Evolutionary conservation across 2,888 invertebrate species (phyloP), one percentile per base, ranked within the genome.

Genomic region (Agelastica alni): DNA sequence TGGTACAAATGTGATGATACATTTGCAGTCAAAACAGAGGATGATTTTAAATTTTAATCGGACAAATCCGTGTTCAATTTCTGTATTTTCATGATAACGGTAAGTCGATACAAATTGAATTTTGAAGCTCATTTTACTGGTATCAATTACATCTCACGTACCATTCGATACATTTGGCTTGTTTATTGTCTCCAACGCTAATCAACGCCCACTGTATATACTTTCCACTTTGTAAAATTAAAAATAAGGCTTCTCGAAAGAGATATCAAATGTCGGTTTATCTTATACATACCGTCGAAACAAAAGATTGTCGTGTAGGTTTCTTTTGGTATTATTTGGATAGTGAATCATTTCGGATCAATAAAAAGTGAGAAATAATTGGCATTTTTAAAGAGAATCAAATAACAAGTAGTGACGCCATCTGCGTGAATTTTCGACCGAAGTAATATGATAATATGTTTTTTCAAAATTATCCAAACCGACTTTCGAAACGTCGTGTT

Each of bases 71-170:
- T n/a, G n/a, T n/a, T 26, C 26, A 6, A 26, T 3, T 9, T 26
- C 26, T 26, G 20, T 14, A 13, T 37, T n/a, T 51, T 39, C 17
- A 37, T 44, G 42, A 36, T 46, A 37, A 53, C 51, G 39, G 60
- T 54, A 53, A 63, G 48, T 42, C 12, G 32, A 58, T 47, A 51
- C 45, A 37, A 14, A 37, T 14, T 52, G 51, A 53, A 51, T 30
- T 59, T 44, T n/a, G 36, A 51, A 44, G 49, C 48, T 59, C 54
- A 59, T 22, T 59, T 56, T 56, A 53, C 59, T n/a, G 56, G 56
- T 53, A 47, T 59, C 34, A 32, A 43, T 59, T 59, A 46, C 59
- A 59, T 26, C 39, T 51, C 59, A 56, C 47, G 56, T 59, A 53
- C 46, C 30, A 36, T 36, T 41, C 46, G 56, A 55, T 46, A 46